Evolutionary conservation across 1,140 invertebrate species (phyloP), one percentile per base, ranked within the genome.

Genomic region (Plodia interpunctella): DNA sequence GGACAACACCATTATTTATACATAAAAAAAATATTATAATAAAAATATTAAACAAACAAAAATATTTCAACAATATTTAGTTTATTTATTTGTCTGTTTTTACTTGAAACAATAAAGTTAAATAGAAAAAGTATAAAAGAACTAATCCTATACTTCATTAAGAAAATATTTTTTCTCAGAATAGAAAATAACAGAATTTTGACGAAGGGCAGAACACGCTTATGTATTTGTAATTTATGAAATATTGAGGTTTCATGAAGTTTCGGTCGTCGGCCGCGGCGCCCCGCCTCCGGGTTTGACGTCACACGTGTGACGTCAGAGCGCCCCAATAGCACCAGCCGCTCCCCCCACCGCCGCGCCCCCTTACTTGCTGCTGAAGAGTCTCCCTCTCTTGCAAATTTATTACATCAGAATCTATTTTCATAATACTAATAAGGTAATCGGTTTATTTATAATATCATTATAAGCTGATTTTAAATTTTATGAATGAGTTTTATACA

Each of bases 301-400:
- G 84, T 85, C 82, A 87, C 63, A 56, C 53, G 49, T 55, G 70
- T 83, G 80, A 87, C 84, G 84, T 87, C 81, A 84, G 66, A 55
- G 61, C 49, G 62, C 64, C 63, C 20, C 49, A 50, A 59, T 20
- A n/a, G n/a, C n/a, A n/a, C n/a, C 57, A 30, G 28, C 59, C 17
- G 54, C 49, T 59, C 62, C 58, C 60, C 59, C 53, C 18, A 60
- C 55, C 32, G 59, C 38, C 38, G 38, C 38, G 38, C 38, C 38
- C n/a, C 6, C 38, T 4, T 5, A 17, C 32, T 15, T 6, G 38
- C 38, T 44, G 38, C 38, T n/a, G 15, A 15, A 59, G 60, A 44
- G 56, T 10, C 21, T 25, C 21, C 54, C 15, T 52, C 35, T 18
- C 56, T 18, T 51, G 62, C 21, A 60, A 70, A 70, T 58, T 66